A percentile compares a stretch with the other conserved stretches of the same genome.
phyloP scores from a whole-genome alignment of 1,140 invertebrate genomes.

The Macrotrachela quadricornifera region DNA sequence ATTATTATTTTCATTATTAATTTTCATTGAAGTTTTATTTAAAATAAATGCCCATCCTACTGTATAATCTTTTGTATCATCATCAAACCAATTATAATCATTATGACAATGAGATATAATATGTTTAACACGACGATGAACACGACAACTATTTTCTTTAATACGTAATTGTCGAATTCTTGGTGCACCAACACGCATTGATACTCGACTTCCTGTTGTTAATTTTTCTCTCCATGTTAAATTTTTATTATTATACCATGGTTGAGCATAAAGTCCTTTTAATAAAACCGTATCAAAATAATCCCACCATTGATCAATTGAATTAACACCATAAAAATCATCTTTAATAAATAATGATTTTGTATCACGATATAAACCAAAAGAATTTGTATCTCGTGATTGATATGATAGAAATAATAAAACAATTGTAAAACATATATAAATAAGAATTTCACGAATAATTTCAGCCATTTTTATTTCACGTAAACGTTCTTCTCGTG shows the following conservation, averaged over 20 bases:
- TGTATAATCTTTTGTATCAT: slow-evolving; percentile 24
- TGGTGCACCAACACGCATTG: slow-evolving; percentile 21
- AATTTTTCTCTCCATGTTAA: slow-evolving; percentile 22
- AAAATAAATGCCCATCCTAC: slow-evolving; percentile 16
- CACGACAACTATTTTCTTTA: slow-evolving; percentile 18
- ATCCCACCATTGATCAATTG: slow-evolving; percentile 8
- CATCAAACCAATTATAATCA: slow-evolving; percentile 25
- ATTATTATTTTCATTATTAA: slow-evolving; percentile 9
- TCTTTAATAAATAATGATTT: neutral
- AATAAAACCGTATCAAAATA: slow-evolving; percentile 20
- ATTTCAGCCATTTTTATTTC: slow-evolving; percentile 33
- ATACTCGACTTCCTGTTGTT: slow-evolving; percentile 14
- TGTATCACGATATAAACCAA: slow-evolving; percentile 15
- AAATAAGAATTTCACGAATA: slow-evolving; percentile 30
- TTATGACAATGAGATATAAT: slow-evolving; percentile 22
- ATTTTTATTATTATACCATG: slow-evolving; percentile 19
- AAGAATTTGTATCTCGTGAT: slow-evolving; percentile 19
- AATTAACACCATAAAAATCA: neutral
- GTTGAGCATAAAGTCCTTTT: slow-evolving; percentile 18
- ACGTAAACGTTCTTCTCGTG: slow-evolving; percentile 23
- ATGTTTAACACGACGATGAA: slow-evolving; percentile 12
- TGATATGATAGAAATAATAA: slow-evolving; percentile 29
- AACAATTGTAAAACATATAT: slow-evolving; percentile 23
- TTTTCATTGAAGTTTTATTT: slow-evolving; percentile 11
- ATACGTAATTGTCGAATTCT: slow-evolving; percentile 23